Evolutionary conservation across 2,888 invertebrate species (phyloP), one percentile per base, ranked within the genome.

Genomic region (Achlya flavicornis): DNA sequence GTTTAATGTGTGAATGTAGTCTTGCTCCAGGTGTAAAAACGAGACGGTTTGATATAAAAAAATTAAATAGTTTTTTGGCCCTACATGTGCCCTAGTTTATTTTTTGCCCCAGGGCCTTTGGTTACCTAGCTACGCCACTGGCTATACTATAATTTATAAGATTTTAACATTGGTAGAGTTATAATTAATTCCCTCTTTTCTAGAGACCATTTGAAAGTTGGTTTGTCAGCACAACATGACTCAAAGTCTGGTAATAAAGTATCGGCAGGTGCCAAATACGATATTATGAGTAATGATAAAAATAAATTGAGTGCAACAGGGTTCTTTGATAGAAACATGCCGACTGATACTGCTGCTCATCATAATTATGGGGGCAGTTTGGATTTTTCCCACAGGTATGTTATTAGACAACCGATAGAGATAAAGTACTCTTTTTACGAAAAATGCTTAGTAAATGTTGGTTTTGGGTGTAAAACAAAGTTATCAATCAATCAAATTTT

Each of bases 221-320:
- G 33, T 7, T 35, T 61, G 14, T 53, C 46, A 12, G 61, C 61
- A 46, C 41, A 43, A 46, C n/a, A 63, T 12, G 58, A 57, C 6
- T 57, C 63, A n/a, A 58, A 63, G n/a, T 48, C 46, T 14, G 63
- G 63, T 16, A 57, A 46, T 32, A 41, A 58, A 16, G 10, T 63
- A 11, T 26, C 63, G n/a, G 63, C 58, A 16, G 58, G 38, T 41
- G 63, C 19, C 10, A 63, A 58, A 58, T 58, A 57, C 19, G 8
- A 32, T n/a, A 33, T 63, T 14, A 14, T 58, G 1, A 33, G 58
- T 4, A 63, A 46, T 2, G 43, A 58, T 14, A 48, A 63, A 14
- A 32, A 63, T 46, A 63, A 43, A n/a, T 32, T 63, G 16, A 19
- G 58, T 33, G 63, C 58, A n/a, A 16, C 38, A 7, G 63, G 63